phyloP scores from a whole-genome alignment of 53 echinoderm and acorn worm species.

The Luidia sarsii region DNA sequence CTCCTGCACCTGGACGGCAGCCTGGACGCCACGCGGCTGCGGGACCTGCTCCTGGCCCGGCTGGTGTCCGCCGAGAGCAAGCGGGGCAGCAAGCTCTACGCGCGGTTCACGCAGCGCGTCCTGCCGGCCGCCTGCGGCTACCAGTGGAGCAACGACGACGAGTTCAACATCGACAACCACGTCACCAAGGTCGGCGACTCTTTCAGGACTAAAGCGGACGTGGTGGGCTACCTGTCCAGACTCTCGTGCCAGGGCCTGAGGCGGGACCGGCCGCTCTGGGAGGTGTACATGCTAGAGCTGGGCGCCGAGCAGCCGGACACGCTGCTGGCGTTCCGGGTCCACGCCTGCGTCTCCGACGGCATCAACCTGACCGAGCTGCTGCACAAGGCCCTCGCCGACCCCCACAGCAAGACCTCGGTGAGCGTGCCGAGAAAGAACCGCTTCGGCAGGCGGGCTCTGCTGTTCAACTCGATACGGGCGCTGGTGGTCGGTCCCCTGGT shows the following conservation, averaged over 20 bases:
- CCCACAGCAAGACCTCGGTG: constrained; percentile 9
- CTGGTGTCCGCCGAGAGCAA: constrained; percentile 62
- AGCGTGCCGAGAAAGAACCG: constrained; percentile 33
- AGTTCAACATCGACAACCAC: constrained; percentile 72
- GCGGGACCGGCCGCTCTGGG: constrained; percentile 56
- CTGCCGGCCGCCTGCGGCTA: constrained; percentile 46
- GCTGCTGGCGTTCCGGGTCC: constrained; percentile 58
- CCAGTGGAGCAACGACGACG: constrained; percentile 62
- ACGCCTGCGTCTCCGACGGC: constrained; percentile 49
- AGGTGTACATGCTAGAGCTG: constrained; percentile 43
- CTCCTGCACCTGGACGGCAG: constrained; percentile 50
- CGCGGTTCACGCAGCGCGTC: constrained; percentile 64
- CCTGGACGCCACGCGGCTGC: constrained; percentile 46
- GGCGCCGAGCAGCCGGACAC: constrained; percentile 54
- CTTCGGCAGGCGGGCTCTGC: constrained; percentile 50
- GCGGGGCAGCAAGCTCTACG: constrained; percentile 55
- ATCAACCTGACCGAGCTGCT: constrained; percentile 43
- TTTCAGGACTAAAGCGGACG: constrained; percentile 52
- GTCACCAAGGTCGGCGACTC: constrained; percentile 46
- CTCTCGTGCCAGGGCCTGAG: constrained; percentile 29
- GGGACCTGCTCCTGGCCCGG: constrained; percentile 57
- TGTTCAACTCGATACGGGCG: constrained; percentile 60
- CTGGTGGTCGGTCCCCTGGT: constrained; percentile 62
- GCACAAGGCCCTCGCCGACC: constrained; percentile 47
- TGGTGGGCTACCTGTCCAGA: constrained; percentile 45